Conservation (phyloP, 1,140 invertebrate genomes). For the Watersipora subatra region DNA sequence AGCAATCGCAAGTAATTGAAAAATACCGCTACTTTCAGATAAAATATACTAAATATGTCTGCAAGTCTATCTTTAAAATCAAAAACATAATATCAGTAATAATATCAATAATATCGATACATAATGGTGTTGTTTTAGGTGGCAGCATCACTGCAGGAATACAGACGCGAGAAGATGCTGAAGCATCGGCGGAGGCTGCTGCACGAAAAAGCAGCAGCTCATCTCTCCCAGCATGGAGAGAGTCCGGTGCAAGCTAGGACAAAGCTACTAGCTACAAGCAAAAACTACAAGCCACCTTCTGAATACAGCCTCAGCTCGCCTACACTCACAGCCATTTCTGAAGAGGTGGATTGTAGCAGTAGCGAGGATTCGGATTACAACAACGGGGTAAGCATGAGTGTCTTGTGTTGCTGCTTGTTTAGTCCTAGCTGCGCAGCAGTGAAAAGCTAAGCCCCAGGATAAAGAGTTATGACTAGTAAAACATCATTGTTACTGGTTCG, state of each 20-base stretch:
- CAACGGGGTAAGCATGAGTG: no score
- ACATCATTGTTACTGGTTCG: no score
- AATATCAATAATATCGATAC: not conserved
- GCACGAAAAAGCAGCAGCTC: constrained; percentile 44
- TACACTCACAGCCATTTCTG: constrained; percentile 82
- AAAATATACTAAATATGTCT: no score
- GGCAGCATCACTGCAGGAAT: constrained; percentile 76
- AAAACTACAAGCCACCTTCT: constrained; percentile 60
- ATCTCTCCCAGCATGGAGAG: constrained; percentile 72
- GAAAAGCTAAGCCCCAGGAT: no score
- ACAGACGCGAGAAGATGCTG: constrained; percentile 72
- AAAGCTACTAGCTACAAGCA: constrained; percentile 50
- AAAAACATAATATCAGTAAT: no score
- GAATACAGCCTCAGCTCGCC: constrained; percentile 89
- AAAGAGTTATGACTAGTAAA: no score
- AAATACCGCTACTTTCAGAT: no score
- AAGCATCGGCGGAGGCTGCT: constrained; percentile 73
- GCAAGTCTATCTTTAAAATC: no score
- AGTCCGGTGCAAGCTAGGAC: constrained; percentile 45
- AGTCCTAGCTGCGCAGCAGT: no score
- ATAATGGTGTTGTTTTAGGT: constrained; percentile 41
- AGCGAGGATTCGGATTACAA: not conserved
- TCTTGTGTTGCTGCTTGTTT: no score
- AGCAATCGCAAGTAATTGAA: no score
- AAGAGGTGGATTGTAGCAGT: constrained; percentile 55